A percentile compares a stretch with the other conserved stretches of the same genome.
Conservation (phyloP, 2,888 invertebrate species). For the Pediacus dermestoides region DNA sequence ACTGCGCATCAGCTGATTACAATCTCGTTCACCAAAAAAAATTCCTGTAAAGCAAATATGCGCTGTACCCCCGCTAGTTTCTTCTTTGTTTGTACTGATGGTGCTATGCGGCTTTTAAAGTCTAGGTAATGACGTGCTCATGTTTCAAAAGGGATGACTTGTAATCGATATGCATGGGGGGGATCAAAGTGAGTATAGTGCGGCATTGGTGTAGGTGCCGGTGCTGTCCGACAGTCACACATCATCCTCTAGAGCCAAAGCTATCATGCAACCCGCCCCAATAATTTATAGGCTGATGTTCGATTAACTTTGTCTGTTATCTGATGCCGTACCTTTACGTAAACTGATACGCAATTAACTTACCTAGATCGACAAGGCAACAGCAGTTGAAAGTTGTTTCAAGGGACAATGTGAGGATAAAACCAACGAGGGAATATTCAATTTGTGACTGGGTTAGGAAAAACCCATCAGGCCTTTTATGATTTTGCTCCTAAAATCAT, state of each 20-base stretch:
- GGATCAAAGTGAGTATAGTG: slow-evolving; percentile 1
- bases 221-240: background rate
- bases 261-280: background rate
- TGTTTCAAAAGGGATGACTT: slow-evolving; percentile 2
- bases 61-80: too few species aligned
- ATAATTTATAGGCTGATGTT: slow-evolving; percentile 1
- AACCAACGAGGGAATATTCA: too few species aligned
- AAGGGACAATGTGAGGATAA: background rate
- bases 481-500: too few species aligned
- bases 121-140: background rate
- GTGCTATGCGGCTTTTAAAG: slow-evolving; percentile 2
- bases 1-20: too few species aligned
- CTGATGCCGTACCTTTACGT: slow-evolving; percentile 1
- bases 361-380: background rate
- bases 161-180: too few species aligned
- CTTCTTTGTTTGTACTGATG: too few species aligned
- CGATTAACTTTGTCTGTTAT: slow-evolving; percentile 1
- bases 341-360: background rate
- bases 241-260: slow-evolving; percentile 1
- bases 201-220: background rate
- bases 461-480: too few species aligned
- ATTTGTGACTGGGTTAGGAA: too few species aligned
- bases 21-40: too few species aligned
- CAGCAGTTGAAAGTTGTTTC: background rate
- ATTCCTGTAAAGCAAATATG: too few species aligned